Base-by-base conservation (phyloP, 2,113 vertebrate species). In the Lonchura striata region DNA sequence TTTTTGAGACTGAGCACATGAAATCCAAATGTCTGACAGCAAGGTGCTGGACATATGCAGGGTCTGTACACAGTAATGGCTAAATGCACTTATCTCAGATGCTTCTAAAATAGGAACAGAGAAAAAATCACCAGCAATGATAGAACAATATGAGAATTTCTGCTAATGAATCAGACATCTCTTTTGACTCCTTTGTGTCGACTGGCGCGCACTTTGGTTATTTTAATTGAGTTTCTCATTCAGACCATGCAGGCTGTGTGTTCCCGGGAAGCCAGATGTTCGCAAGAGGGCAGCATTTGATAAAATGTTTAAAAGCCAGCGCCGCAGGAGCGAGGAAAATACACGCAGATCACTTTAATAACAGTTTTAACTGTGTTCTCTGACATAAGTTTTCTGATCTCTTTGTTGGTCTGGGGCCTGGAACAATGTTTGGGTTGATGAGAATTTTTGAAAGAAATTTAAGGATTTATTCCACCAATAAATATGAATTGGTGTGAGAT, bases 261-360 rank as follows among this genome's bases (percentile, higher is more conserved):
- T 17, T 68, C 37, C 33, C 41, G 25, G 86, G 46, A 72, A 80
- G 82, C 21, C 52, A 1, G 86, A 59, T 85, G 52, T 63, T 98
- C 98, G 94, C 98, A 97, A 98, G 98, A 97, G 98, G 98, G 98
- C 98, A 98, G 98, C 97, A 98, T 98, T 97, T 97, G 98, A 98
- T 97, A 95, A 98, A 98, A 69, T 94, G 98, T 98, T 77, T 86
- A 22, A 90, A 86, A 82, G n/a, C 7, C 37, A 41, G 33, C 46
- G 33, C 78, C 39, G 4, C 68, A 2, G 35, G 60, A 20, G n/a
- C 11, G 85, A 57, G 84, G 72, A 57, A 80, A 94, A 87, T 53
- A 13, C 53, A 63, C 21, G 82, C 77, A 86, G 86, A 95, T 92
- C 42, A 31, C 88, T 97, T 95, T 76, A 93, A 65, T 78, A 93